Evolutionary conservation across 1,140 invertebrate genomes (phyloP).

Genomic region (Lordiphosa collinella): DNA sequence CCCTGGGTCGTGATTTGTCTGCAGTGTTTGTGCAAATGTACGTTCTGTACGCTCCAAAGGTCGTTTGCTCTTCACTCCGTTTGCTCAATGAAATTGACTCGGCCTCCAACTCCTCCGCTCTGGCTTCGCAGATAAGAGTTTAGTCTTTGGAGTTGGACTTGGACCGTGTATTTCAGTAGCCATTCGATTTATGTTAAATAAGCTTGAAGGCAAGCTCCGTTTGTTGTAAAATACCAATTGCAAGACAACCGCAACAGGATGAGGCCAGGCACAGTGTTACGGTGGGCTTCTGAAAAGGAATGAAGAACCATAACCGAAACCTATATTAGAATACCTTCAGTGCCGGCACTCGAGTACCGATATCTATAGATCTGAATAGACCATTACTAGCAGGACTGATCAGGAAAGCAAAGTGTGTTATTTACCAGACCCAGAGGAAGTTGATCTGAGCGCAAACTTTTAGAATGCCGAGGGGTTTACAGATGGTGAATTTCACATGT

Average conservation of each 20-base stretch:
- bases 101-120: neutral
- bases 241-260: conserved; percentile 8
- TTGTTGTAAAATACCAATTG: conserved; percentile 78
- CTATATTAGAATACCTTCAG: too few species aligned
- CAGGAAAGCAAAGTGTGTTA: too few species aligned
- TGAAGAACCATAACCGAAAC: too few species aligned
- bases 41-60: conserved; percentile 47
- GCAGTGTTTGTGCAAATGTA: conserved; percentile 24
- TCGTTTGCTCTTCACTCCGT: conserved; percentile 51
- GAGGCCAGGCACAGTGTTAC: conserved; percentile 5
- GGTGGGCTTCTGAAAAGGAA: too few species aligned
- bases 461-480: too few species aligned
- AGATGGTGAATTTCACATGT: too few species aligned
- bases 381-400: too few species aligned
- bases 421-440: too few species aligned
- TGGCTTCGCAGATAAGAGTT: conserved; percentile 29
- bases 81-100: conserved; percentile 67
- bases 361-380: too few species aligned
- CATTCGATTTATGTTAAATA: conserved; percentile 78
- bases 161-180: conserved; percentile 69
- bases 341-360: too few species aligned
- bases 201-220: conserved; percentile 61
- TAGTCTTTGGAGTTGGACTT: conserved; percentile 8
- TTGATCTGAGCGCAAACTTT: too few species aligned
- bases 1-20: conserved; percentile 70